phyloP scores from a whole-genome alignment of 1,140 invertebrate genomes.

The Drosophila subpulchrella region DNA sequence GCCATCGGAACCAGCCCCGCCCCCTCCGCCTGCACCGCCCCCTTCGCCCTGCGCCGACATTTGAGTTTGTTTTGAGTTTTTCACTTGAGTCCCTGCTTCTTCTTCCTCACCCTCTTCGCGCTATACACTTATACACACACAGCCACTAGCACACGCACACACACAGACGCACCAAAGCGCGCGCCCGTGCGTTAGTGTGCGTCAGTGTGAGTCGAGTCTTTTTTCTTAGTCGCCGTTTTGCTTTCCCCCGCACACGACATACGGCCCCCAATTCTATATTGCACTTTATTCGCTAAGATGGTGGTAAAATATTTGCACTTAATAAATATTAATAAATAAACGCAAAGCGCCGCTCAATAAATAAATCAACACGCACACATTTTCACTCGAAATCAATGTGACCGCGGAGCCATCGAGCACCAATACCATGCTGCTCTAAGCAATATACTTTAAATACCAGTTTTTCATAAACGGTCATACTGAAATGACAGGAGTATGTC shows the following conservation, averaged over 20 bases:
- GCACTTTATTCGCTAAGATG: constrained; percentile 4
- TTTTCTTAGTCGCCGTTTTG: constrained; percentile 25
- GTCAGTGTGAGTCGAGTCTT: constrained; percentile 36
- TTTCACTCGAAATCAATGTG: constrained; percentile 12
- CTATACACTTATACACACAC: constrained; percentile 52
- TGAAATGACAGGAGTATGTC: too few species aligned
- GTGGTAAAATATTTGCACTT: too few species aligned
- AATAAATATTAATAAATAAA: neutral
- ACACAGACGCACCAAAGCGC: constrained; percentile 31
- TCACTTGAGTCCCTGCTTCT: constrained; percentile 10
- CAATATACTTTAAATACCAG: too few species aligned
- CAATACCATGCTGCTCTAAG: too few species aligned
- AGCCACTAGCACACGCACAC: constrained; percentile 14
- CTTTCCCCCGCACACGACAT: constrained; percentile 7
- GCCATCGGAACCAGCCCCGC: constrained; percentile 36
- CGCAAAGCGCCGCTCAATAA: constrained; percentile 15
- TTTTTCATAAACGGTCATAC: too few species aligned
- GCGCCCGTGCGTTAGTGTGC: constrained; percentile 34
- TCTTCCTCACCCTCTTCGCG: constrained; percentile 29
- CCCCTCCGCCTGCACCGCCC: constrained; percentile 39
- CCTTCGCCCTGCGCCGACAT: constrained; percentile 37
- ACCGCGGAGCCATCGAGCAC: too few species aligned
- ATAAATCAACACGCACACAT: constrained; percentile 17
- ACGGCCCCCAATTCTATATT: constrained; percentile 23
- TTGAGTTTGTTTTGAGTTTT: constrained; percentile 50